Percentiles rank a stretch among this genome's conserved stretches.
These are phyloP conservation scores for Dendroctonus valens DNA, from an alignment of 1,140 invertebrate genomes.

Conservation along the genomic window DNA sequence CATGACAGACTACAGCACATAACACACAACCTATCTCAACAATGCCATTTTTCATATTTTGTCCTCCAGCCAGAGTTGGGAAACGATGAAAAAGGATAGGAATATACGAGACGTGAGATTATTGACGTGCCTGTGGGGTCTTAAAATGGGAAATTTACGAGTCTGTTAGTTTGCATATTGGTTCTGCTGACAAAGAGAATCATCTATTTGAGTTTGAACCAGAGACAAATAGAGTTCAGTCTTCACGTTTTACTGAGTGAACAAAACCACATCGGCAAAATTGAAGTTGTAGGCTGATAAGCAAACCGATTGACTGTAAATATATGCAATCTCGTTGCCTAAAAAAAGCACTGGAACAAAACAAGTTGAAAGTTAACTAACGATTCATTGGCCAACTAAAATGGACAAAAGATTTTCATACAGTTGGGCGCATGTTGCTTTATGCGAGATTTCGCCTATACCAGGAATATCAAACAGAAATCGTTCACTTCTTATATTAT, in stretches of 20 bases:
- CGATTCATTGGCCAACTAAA: too few species aligned
- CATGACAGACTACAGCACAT: slow-evolving; percentile 1
- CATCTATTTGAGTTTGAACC: background rate
- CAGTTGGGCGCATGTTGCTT: too few species aligned
- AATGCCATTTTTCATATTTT: slow-evolving; percentile 7
- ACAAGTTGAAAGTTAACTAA: too few species aligned
- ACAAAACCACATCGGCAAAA: background rate
- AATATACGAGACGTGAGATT: slow-evolving; percentile 8
- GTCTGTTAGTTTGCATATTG: slow-evolving; percentile 12
- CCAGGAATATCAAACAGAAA: too few species aligned
- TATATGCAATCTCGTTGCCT: too few species aligned
- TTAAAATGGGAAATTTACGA: slow-evolving; percentile 20
- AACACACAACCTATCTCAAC: slow-evolving; percentile 16
- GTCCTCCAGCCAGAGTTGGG: slow-evolving; percentile 2
- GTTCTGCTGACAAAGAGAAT: slow-evolving; percentile 3
- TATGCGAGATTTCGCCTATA: too few species aligned
- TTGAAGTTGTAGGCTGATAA: too few species aligned
- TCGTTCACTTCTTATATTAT: too few species aligned
- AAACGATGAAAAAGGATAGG: slow-evolving; percentile 2
- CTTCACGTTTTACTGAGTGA: background rate
- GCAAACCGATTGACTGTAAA: too few species aligned
- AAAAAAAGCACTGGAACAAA: too few species aligned
- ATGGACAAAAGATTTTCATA: too few species aligned
- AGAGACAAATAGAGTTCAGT: background rate
- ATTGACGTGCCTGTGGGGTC: slow-evolving; percentile 8